Conservation (phyloP, 2,797 vertebrate species). For the Garrulus glandarius region DNA sequence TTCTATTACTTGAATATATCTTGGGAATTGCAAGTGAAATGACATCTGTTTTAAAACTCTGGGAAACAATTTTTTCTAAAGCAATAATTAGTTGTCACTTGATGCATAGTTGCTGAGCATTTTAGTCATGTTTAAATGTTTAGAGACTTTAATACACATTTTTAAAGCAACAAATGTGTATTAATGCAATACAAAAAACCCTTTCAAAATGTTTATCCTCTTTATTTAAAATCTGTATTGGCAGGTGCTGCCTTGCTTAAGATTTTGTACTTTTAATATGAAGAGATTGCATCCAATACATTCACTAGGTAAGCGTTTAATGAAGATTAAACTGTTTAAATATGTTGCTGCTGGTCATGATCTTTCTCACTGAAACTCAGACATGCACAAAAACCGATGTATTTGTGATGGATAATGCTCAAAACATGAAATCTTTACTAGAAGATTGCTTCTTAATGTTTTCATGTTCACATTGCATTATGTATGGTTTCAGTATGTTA, state of each 20-base stretch:
- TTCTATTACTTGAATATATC: conserved; percentile 45
- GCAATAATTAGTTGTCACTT: conserved; percentile 63
- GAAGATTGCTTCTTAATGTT: neutral
- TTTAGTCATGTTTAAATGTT: neutral
- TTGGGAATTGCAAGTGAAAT: neutral
- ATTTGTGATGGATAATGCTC: neutral
- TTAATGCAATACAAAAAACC: conserved; percentile 7
- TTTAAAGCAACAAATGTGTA: conserved; percentile 22
- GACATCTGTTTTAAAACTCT: conserved; percentile 29
- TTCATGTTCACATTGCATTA: neutral
- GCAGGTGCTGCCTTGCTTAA: conserved; percentile 2
- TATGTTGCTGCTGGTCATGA: conserved; percentile 12
- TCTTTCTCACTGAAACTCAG: conserved; percentile 27
- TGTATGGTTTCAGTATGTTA: conserved; percentile 7
- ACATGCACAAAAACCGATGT: neutral
- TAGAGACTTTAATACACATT: conserved; percentile 5
- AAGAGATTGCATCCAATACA: conserved; percentile 5
- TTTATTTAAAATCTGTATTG: conserved; percentile 58
- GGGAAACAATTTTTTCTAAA: conserved; percentile 44
- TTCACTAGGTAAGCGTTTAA: neutral
- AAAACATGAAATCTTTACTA: neutral
- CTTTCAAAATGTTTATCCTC: neutral
- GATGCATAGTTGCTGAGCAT: neutral
- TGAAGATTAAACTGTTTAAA: neutral
- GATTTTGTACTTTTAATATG: conserved; percentile 28